A percentile compares a stretch with the other conserved stretches of the same genome.
These are phyloP conservation scores for Sebastes taczanowskii DNA, from an alignment of 2,797 vertebrate genomes.

Conservation along the genomic window DNA sequence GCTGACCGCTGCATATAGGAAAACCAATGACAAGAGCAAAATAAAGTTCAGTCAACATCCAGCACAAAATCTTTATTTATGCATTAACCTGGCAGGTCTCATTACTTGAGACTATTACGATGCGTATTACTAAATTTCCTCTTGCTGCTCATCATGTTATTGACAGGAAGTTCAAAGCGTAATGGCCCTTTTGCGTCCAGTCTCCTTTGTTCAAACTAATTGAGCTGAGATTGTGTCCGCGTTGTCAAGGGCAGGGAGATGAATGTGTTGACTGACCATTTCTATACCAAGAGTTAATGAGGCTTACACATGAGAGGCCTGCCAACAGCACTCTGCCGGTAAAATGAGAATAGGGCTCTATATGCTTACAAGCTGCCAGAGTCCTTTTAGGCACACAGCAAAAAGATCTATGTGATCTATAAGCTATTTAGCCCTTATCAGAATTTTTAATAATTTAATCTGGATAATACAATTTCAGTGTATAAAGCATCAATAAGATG, in stretches of 20 bases:
- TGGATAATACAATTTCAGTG: not conserved
- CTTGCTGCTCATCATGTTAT: not conserved
- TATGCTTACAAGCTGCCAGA: not conserved
- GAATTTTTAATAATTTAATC: not conserved
- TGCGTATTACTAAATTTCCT: not conserved
- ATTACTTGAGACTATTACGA: not conserved
- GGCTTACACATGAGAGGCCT: not conserved
- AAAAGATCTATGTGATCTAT: not conserved
- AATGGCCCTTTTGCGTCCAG: not conserved
- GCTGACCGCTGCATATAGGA: conserved; percentile 82
- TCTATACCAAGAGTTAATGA: conserved; percentile 20
- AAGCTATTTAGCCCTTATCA: not conserved
- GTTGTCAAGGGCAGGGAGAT: conserved; percentile 19
- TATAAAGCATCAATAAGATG: not conserved
- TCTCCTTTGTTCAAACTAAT: conserved; percentile 16
- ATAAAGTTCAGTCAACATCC: not conserved
- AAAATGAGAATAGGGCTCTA: conserved; percentile 8
- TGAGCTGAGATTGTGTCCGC: not conserved
- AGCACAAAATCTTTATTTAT: not conserved
- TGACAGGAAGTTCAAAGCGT: not conserved
- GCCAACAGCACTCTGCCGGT: conserved; percentile 11
- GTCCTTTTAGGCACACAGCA: not conserved
- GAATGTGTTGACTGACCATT: conserved; percentile 32
- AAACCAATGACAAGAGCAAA: not conserved
- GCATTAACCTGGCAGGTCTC: not conserved